Conservation (phyloP, 2,113 vertebrate species). For the Notothenia rossii region DNA sequence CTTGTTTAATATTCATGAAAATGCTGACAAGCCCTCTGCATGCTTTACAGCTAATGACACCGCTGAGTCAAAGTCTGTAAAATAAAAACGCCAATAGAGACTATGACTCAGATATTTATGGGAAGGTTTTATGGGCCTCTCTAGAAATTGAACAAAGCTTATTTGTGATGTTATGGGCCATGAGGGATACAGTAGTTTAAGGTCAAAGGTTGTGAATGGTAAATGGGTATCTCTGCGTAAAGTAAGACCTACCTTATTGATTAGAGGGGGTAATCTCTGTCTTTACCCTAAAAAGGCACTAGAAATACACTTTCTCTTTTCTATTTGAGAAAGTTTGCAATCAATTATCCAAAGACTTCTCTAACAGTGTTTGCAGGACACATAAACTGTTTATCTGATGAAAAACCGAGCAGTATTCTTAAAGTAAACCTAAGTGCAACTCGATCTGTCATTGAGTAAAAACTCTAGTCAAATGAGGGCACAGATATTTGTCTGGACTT, state of each 20-base stretch:
- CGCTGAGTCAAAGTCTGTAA: not conserved
- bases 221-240: not conserved
- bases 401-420: not conserved
- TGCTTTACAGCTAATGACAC: slow-evolving; percentile 13
- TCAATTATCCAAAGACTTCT: not conserved
- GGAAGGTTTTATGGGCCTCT: not conserved
- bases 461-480: not conserved
- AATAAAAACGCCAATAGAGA: not conserved
- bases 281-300: slow-evolving; percentile 6
- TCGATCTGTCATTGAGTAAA: not conserved
- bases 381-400: not conserved
- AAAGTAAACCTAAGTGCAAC: not conserved
- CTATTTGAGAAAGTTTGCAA: not conserved
- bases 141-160: slow-evolving; percentile 13
- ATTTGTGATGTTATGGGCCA: not conserved
- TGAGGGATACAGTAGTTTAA: not conserved
- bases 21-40: slow-evolving; percentile 7
- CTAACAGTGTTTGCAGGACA: not conserved
- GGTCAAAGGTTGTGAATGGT: slow-evolving; percentile 19
- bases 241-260: not conserved
- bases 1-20: not conserved
- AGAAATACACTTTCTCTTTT: not conserved
- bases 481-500: not conserved
- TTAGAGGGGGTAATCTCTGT: not conserved
- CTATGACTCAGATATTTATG: slow-evolving; percentile 4